A percentile compares a stretch with the other conserved stretches of the same genome.
Evolutionary conservation across 2,888 invertebrate species (phyloP).

Genomic region (Chydorus sphaericus): DNA sequence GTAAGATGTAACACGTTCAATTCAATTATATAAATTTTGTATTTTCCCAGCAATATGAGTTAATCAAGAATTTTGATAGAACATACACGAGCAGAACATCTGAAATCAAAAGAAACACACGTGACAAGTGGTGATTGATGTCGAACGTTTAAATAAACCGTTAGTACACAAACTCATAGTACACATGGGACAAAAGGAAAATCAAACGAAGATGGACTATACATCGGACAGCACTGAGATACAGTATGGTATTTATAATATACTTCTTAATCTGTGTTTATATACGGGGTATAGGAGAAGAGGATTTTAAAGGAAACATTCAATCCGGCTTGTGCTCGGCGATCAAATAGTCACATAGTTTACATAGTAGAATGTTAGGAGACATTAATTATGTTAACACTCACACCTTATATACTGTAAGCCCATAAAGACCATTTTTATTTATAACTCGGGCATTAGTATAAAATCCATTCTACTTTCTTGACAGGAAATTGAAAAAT

Average conservation of each 20-base stretch:
- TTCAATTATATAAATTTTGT: not conserved
- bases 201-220: too few species aligned
- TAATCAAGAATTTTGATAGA: constrained; percentile 1
- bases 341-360: too few species aligned
- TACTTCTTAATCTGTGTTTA: not conserved
- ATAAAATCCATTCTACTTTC: not conserved
- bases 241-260: not conserved
- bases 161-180: too few species aligned
- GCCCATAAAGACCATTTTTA: not conserved
- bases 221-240: not conserved
- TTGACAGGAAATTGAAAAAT: not conserved
- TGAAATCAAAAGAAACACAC: too few species aligned
- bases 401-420: not conserved
- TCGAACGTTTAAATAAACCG: not conserved
- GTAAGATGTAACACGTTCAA: too few species aligned
- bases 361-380: too few species aligned
- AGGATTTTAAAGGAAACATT: not conserved
- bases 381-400: not conserved
- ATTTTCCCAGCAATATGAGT: constrained; percentile 5
- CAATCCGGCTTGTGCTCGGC: too few species aligned
- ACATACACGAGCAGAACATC: not conserved
- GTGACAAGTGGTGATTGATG: constrained; percentile 1
- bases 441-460: not conserved
- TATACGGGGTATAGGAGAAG: not conserved
- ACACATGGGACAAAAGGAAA: too few species aligned